Base-by-base conservation (phyloP, 2,888 invertebrate species). In the Eurytoma californica region DNA sequence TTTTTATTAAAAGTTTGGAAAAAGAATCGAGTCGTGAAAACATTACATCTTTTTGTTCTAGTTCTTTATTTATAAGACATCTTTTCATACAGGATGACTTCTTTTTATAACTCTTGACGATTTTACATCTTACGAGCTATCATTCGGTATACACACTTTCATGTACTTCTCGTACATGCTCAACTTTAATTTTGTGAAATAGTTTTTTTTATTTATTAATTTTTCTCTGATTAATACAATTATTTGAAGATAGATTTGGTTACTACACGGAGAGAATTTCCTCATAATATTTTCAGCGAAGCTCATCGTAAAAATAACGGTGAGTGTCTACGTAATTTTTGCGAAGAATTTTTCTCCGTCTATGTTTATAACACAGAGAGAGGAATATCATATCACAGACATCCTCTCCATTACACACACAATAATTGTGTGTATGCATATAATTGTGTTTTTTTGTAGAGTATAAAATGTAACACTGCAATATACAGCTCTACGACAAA, bases 401-500 rank as follows among this genome's bases (percentile, higher is more conserved):
- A 72, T 70, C 61, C 75, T 75, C 65, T 66, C 47, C 67, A 75
- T 57, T 67, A 72, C 77, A 77, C 58, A 80, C 24, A 77, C 69
- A 60, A 80, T 28, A 60, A 80, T 28, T 67, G 67, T 72, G 69
- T 72, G 72, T 73, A 60, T 68, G 57, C 63, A 18, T 57, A 77
- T 77, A 76, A 72, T 77, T 63, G 39, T 73, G 63, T 24, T 80
- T 76, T 39, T 72, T 73, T 24, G 63, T 72, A 80, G 63, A 58
- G 76, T 80, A 68, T 63, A 80, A 80, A 80, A 77, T 80, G 61
- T 80, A 80, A 80, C 77, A 77, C 77, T 73, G 77, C 69, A 77
- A 77, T 80, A 55, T 72, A 79, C 75, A 75, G 67, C 20, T 70
- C 73, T 79, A 65, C 65, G 14, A 18, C 63, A 63, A 72, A 76